Evolutionary conservation across 2,113 vertebrate genomes (phyloP).

Genomic region (Heteronetta atricapilla): DNA sequence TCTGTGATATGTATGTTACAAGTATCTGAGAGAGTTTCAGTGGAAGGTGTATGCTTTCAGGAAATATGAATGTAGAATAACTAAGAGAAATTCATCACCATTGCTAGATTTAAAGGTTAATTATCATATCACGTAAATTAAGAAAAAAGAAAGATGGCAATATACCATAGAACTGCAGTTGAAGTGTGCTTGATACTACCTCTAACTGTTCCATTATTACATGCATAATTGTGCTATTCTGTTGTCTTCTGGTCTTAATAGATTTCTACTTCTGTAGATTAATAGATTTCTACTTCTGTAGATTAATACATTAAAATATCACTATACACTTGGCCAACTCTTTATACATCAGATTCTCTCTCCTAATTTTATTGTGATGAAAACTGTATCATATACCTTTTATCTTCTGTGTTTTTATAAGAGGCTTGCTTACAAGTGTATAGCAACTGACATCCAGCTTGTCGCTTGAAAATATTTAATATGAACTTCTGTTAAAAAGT

Average conservation of each 20-base stretch:
- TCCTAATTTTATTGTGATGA: background rate
- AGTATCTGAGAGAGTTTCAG: slow-evolving; percentile 37
- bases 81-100: slow-evolving; percentile 54
- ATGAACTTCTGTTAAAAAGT: background rate
- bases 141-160: slow-evolving; percentile 15
- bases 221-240: slow-evolving; percentile 23
- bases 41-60: slow-evolving; percentile 55
- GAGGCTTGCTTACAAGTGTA: background rate
- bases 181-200: slow-evolving; percentile 26
- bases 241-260: slow-evolving; percentile 57
- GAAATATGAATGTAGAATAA: slow-evolving; percentile 38
- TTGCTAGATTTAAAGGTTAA: slow-evolving; percentile 58
- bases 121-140: slow-evolving; percentile 49
- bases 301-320: slow-evolving; percentile 35
- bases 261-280: slow-evolving; percentile 55
- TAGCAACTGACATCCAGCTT: background rate
- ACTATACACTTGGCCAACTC: background rate
- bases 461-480: background rate
- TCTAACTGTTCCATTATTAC: slow-evolving; percentile 48
- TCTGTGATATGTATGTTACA: slow-evolving; percentile 18
- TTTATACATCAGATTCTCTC: background rate
- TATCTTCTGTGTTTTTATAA: background rate
- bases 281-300: slow-evolving; percentile 59
- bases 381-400: background rate
- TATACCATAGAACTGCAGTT: slow-evolving; percentile 14